Evolutionary conservation across 2,113 vertebrate species (phyloP).

Genomic region (Amblyopsis rosae): DNA sequence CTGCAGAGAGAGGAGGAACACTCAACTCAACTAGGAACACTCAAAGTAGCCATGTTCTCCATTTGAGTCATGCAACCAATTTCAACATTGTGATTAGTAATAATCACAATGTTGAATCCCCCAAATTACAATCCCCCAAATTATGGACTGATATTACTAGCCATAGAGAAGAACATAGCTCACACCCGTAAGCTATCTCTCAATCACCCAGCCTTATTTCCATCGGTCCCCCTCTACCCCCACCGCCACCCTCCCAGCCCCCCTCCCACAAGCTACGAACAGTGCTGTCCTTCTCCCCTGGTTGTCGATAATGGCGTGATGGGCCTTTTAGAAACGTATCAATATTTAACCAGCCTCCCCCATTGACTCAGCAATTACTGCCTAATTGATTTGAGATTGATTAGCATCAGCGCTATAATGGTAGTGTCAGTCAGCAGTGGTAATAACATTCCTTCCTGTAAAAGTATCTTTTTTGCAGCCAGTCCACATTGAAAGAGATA

Average conservation of each 20-base stretch:
- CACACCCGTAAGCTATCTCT: conserved; percentile 52
- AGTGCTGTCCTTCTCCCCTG: conserved; percentile 73
- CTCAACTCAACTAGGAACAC: not conserved
- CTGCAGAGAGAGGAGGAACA: not conserved
- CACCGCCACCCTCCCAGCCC: conserved; percentile 20
- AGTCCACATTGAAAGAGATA: not conserved
- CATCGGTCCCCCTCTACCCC: conserved; percentile 45
- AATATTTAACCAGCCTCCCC: conserved; percentile 83
- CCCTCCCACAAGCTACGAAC: conserved; percentile 26
- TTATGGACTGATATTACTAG: conserved; percentile 35
- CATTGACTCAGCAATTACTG: conserved; percentile 86
- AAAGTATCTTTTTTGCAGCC: conserved; percentile 48
- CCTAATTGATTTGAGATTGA: conserved; percentile 87
- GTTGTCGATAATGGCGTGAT: conserved; percentile 77
- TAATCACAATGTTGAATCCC: too few species aligned
- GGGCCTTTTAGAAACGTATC: conserved; percentile 85
- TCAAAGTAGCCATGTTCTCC: not conserved
- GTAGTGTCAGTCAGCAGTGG: conserved; percentile 51
- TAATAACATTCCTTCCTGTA: conserved; percentile 54
- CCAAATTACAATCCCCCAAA: conserved; percentile 21
- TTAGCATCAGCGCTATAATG: conserved; percentile 75
- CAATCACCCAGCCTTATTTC: conserved; percentile 49
- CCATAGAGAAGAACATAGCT: conserved; percentile 68
- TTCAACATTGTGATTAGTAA: too few species aligned
- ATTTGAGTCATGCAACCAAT: too few species aligned